Percentiles rank a stretch among this genome's conserved stretches.
These are phyloP conservation scores for Panopea generosa DNA, from an alignment of 2,888 invertebrate species.

Conservation along the genomic window DNA sequence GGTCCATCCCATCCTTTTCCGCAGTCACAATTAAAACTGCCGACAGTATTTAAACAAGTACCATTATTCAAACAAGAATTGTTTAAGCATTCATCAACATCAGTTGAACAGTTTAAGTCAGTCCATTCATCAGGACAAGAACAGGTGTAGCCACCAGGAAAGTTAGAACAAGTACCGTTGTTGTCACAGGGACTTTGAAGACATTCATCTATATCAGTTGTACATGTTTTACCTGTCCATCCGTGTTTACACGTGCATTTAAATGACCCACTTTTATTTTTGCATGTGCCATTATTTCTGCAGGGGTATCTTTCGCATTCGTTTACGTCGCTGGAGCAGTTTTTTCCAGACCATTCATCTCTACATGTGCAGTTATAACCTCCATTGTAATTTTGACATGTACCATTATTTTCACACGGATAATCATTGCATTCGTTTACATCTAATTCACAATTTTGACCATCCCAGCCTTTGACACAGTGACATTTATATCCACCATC, in stretches of 20 bases:
- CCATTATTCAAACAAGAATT: background rate
- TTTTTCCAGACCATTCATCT: background rate
- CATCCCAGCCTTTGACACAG: conserved; percentile 4
- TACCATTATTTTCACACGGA: background rate
- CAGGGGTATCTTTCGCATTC: background rate
- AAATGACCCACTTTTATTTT: background rate
- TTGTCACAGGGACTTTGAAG: background rate
- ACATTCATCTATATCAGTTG: background rate
- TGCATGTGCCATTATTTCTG: background rate
- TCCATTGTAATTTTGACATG: background rate
- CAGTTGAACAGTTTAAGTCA: background rate
- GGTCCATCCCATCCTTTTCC: background rate
- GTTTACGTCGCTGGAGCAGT: background rate
- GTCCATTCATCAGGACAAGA: background rate
- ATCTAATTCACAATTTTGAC: background rate
- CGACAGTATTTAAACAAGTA: background rate
- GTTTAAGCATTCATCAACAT: conserved; percentile 3
- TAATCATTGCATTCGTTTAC: conserved; percentile 3
- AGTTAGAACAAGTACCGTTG: background rate
- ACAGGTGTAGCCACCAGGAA: background rate
- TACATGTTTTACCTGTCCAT: background rate
- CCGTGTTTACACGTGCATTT: background rate
- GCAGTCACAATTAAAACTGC: conserved; percentile 1
- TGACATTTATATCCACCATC: conserved; percentile 11
- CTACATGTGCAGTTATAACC: background rate